Base-by-base conservation (phyloP, 2,888 invertebrate species). In the Zygothrica quintamaculata region DNA sequence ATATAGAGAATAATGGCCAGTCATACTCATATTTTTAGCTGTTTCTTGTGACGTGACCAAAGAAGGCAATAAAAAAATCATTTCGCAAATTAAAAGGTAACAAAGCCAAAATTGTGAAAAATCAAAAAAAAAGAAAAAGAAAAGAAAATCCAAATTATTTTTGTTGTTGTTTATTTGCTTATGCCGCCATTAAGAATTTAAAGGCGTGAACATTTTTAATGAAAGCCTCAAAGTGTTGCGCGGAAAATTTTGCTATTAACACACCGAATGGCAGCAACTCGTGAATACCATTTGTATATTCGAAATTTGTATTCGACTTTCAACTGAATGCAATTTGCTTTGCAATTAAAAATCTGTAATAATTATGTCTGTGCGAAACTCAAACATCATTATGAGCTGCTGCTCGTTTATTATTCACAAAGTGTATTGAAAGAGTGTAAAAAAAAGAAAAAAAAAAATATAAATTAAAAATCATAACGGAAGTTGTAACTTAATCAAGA, bases 181-280 rank as follows among this genome's bases (percentile, higher is more conserved):
- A 59, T 42, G 79, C 60, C 44, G 74, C 55, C 46, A 71, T 76
- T 72, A 73, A 80, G 69, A 60, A 60, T 42, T 33, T 26, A 53
- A 61, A 80, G 67, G 84, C 70, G 84, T 75, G 77, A 84, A 73
- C 73, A 22, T 60, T 60, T 73, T 52, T 64, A 47, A 40, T 26
- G 65, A 53, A 53, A 53, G 16, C 18, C 52, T 43, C 15, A 47
- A 52, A 52, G 43, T 59, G 44, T 25, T 47, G 43, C 55, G 59
- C 75, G 84, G 65, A 75, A 61, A 71, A n/a, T n/a, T 73, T 62
- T 53, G 69, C 62, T 52, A 59, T 75, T 68, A 70, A 57, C 40
- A 43, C 34, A 55, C 73, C 84, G 80, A 81, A 81, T 77, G 81
- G 58, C 13, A 31, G 15, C 33, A 15, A 68, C 44, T 52, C 66